Evolutionary conservation across 2,888 invertebrate genomes (phyloP).

Genomic region (Protophormia terraenovae): DNA sequence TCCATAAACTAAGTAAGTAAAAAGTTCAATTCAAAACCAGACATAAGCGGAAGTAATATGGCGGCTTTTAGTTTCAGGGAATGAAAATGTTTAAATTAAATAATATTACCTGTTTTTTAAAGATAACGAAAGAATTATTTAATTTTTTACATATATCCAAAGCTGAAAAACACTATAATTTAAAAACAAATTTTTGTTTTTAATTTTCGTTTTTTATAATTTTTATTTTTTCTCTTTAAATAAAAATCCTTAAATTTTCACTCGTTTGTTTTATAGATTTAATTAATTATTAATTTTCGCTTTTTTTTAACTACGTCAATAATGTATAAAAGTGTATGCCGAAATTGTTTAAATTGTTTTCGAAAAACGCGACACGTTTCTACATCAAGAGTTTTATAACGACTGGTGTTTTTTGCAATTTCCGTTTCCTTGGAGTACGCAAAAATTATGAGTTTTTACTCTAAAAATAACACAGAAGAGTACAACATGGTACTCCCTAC

Average conservation of each 20-base stretch:
- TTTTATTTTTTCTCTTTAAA: neutral
- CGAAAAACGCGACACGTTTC: slow-evolving; percentile 77
- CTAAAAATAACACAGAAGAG: slow-evolving; percentile 62
- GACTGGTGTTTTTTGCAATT: slow-evolving; percentile 78
- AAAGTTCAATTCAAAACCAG: slow-evolving; percentile 27
- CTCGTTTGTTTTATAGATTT: neutral
- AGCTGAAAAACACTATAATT: too few relatives aligned
- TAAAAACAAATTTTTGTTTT: neutral
- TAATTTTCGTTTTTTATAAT: neutral
- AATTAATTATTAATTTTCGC: neutral
- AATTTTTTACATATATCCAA: too few relatives aligned
- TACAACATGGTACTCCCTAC: slow-evolving; percentile 55
- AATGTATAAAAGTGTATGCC: slow-evolving; percentile 13
- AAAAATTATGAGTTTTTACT: slow-evolving; percentile 64
- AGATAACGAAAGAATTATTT: too few relatives aligned
- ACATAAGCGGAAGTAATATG: slow-evolving; percentile 66
- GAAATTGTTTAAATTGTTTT: neutral
- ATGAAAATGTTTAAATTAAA: neutral
- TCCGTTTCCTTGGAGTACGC: slow-evolving; percentile 74
- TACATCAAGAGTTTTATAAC: slow-evolving; percentile 81
- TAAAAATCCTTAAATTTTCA: neutral
- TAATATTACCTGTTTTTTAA: neutral
- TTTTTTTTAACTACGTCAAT: slow-evolving; percentile 38
- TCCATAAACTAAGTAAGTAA: neutral
- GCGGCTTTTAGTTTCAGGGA: slow-evolving; percentile 20